These are phyloP conservation scores for Sinosuthora webbiana DNA, from an alignment of 2,113 vertebrate species.

Conservation along the genomic window DNA sequence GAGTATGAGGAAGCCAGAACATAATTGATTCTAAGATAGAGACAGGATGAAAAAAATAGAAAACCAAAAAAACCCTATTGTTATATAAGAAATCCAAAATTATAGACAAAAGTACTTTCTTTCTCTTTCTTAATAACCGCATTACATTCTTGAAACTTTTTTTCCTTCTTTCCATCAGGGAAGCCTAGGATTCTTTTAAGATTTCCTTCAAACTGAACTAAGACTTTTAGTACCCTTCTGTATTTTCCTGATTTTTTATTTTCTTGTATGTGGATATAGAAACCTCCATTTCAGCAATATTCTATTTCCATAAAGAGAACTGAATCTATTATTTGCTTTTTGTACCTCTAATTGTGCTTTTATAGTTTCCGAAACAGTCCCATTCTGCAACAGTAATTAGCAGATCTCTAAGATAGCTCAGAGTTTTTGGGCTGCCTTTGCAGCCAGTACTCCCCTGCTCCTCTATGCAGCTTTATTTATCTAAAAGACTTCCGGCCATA, in stretches of 20 bases:
- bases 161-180: background rate
- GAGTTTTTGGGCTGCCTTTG: background rate
- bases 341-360: background rate
- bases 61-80: accelerated
- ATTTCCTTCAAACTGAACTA: background rate
- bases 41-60: background rate
- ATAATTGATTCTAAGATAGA: background rate
- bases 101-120: background rate
- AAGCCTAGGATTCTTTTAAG: background rate
- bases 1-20: background rate
- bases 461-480: background rate
- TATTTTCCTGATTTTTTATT: background rate
- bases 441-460: background rate
- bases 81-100: background rate
- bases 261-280: background rate
- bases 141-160: background rate
- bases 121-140: background rate
- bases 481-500: background rate
- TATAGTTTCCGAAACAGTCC: background rate
- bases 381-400: background rate
- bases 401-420: background rate
- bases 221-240: background rate
- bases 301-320: background rate
- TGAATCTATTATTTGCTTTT: background rate
- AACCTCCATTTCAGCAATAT: background rate